Base-by-base conservation (phyloP, 2,888 invertebrate genomes). In the Sinodicranocentrus sp. region DNA sequence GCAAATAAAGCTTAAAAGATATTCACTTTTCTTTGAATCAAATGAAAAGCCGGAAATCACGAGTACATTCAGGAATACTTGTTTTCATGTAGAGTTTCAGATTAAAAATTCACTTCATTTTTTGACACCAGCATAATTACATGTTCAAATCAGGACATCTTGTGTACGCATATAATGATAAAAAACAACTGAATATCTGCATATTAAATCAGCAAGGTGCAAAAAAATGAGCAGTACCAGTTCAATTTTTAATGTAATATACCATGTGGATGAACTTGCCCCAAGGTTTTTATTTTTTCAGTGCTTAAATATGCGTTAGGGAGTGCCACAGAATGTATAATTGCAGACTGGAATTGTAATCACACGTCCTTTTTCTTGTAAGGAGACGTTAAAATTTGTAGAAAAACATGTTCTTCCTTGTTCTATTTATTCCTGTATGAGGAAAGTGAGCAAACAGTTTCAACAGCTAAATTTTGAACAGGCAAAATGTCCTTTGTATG, bases 41-140 rank as follows among this genome's bases (percentile, higher is more conserved):
- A n/a, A n/a, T n/a, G n/a, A n/a, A n/a, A 25, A 21, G 25, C 59
- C 23, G 59, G 59, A 59, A 59, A 59, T 59, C 25, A 59, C n/a
- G 48, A 17, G 48, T 5, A n/a, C 17, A 10, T 48, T 10, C 39
- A 19, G 52, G 52, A 52, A 52, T 52, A n/a, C 19, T 52, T 17
- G 52, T 19, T 19, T 59, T 59, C 59, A 59, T 25, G 59, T 23
- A 1, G 26, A 59, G 26, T 23, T 59, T 59, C 59, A 25, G 23
- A 26, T 25, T 59, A 59, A 59, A 59, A 59, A 59, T 59, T 23
- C 15, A 59, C 59, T 25, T 23, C 59, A 23, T 21, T 25, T 59
- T 59, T 25, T 59, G 59, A 59, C 59, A 23, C 59, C 23, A 25
- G 10, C 10, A n/a, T 48, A 48, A 59, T 59, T 25, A 59, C 59